Evolutionary conservation across 2,113 vertebrate genomes (phyloP), one percentile per base, ranked within the genome.

Genomic region (Alosa alosa): DNA sequence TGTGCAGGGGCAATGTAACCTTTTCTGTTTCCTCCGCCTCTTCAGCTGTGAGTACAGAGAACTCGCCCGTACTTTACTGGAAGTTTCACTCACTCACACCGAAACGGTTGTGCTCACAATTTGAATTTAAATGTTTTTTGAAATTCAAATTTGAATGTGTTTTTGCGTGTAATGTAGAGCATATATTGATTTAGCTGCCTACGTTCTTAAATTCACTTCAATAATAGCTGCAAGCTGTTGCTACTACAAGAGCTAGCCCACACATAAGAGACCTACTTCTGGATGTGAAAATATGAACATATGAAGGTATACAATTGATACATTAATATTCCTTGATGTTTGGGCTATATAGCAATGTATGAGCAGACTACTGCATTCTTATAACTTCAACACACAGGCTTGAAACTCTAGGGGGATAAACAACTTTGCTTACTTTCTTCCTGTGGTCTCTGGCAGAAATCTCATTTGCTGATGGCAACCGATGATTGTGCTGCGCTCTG

Each of bases 401-500:
- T 36, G 11, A 78, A 78, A 78, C 72, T 78, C 41, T 44, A 44
- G 39, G 31, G 72, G 31, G 31, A 78, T 78, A 15, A 78, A 18
- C 31, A 39, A 78, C 72, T 78, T 36, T 78, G 25, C 11, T 78
- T 4, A 39, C 11, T 11, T 39, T 78, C 72, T 36, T 18, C 10
- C 64, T 72, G n/a, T 72, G 64, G 64, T 36, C 64, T 72, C 10
- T 78, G 72, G 72, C 31, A 78, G 72, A 78, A 39, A 78, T 36
- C 72, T 78, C 11, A 78, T 78, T 78, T 39, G 36, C 31, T 78
- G 72, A 78, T 36, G 72, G 72, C 72, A 78, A 39, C 4, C 5
- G 72, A 13, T 36, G 64, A 78, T 78, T 39, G 17, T 39, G 15
- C 31, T 41, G 36, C 39, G 72, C 13, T 78, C 72, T 39, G 72